Base-by-base conservation (phyloP, 1,140 invertebrate species). In the Reticulitermes speratus region DNA sequence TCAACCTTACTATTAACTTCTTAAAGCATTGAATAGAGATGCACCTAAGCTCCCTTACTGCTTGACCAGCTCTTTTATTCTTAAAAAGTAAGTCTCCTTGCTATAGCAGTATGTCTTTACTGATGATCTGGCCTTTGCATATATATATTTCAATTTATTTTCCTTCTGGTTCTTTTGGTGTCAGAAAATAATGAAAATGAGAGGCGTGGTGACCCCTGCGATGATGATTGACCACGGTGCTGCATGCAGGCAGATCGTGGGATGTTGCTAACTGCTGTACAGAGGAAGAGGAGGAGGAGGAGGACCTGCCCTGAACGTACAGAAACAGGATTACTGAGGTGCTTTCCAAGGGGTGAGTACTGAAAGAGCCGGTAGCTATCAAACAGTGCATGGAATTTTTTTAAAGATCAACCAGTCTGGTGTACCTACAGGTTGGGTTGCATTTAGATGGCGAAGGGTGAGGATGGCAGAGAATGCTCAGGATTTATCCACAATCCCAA, bases 11-110 rank as follows among this genome's bases (percentile, higher is more conserved):
- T 32, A 75, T 75, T 75, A 75, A 75, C 65, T 30, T 75, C 65
- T 75, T 75, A 75, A 30, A 75, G 65, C n/a, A 8, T 84, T 84
- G n/a, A 84, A 84, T 84, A 32, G 44, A 32, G 48, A 84, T 55
- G n/a, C 65, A 75, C 65, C 65, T 75, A 52, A 44, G 83, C 48
- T 48, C 82, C 82, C 82, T 83, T 83, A 38, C 38, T 44, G 45
- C 38, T 84, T 44, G 48, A 75, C 65, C 83, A 52, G 44, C 3
- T 84, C 48, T 25, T 84, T 44, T 44, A 84, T 84, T 45, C 44
- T 11, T 84, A 52, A 52, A 52, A 45, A 84, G 9, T 25, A 84
- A 25, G 48, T 44, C 21, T 75, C 65, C 25, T 30, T 30, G 25
- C n/a, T 75, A 8, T 9, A n/a, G 44, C 23, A 12, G 11, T 32